Evolutionary conservation across 2,113 vertebrate species (phyloP).

Genomic region (Sarotherodon lohbergeri): DNA sequence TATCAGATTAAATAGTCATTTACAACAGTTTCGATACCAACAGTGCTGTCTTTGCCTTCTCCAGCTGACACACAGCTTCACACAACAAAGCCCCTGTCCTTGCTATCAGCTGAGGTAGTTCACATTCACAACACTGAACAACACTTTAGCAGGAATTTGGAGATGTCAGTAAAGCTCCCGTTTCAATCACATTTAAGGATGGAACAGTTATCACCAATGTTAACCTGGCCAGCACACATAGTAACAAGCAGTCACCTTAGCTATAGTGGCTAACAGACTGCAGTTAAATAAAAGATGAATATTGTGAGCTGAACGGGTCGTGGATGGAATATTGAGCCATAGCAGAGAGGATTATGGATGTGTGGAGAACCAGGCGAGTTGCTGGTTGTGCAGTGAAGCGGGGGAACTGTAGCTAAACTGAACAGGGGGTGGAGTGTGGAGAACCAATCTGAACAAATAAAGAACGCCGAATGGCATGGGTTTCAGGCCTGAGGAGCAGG

Average conservation of each 20-base stretch:
- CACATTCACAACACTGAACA: background rate
- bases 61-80: background rate
- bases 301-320: background rate
- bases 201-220: background rate
- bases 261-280: background rate
- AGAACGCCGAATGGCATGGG: background rate
- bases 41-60: background rate
- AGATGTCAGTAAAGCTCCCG: background rate
- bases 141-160: background rate
- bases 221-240: background rate
- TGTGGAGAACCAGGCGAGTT: background rate
- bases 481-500: background rate
- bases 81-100: background rate
- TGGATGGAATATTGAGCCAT: background rate
- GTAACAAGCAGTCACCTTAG: background rate
- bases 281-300: background rate
- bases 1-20: background rate
- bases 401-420: background rate
- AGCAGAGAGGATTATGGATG: background rate
- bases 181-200: background rate
- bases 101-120: fast-evolving
- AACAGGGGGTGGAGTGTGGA: background rate
- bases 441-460: background rate
- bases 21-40: background rate
- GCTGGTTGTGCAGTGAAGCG: background rate